Evolutionary conservation across 2,888 invertebrate genomes (phyloP).

Genomic region (Phania funesta): DNA sequence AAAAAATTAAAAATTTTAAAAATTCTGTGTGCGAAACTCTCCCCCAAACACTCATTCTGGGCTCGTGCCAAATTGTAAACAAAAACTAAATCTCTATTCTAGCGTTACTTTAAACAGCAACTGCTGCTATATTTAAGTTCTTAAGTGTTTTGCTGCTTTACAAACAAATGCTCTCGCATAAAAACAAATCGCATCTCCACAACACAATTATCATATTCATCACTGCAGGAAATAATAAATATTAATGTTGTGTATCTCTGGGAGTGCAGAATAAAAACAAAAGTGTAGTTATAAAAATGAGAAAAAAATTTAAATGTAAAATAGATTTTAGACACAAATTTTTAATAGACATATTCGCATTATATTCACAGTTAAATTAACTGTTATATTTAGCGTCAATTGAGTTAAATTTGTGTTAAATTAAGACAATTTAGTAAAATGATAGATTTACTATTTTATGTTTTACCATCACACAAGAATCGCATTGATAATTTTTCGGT

Average conservation of each 20-base stretch:
- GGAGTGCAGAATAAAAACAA: slow-evolving; percentile 5
- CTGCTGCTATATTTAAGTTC: not conserved
- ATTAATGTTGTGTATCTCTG: slow-evolving; percentile 40
- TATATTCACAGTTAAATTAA: slow-evolving; percentile 19
- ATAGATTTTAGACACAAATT: not conserved
- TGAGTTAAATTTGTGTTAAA: not conserved
- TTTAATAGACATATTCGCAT: not conserved
- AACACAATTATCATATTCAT: slow-evolving; percentile 37
- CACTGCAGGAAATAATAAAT: slow-evolving; percentile 62
- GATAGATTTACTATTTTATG: too few relatives aligned
- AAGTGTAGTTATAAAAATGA: slow-evolving; percentile 3
- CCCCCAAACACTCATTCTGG: too few relatives aligned
- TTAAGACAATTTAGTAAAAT: too few relatives aligned
- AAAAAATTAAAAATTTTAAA: too few relatives aligned
- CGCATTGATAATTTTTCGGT: too few relatives aligned
- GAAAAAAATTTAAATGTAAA: slow-evolving; percentile 19
- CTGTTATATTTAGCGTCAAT: slow-evolving; percentile 24
- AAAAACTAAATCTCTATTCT: too few relatives aligned
- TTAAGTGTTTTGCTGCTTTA: not conserved
- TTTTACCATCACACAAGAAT: too few relatives aligned
- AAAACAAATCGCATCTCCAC: slow-evolving; percentile 2
- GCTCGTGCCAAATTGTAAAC: too few relatives aligned
- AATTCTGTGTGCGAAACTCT: too few relatives aligned
- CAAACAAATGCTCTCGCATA: not conserved
- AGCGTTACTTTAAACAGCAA: too few relatives aligned